Conservation (phyloP, 1,140 invertebrate species). For the Bombus superbus region DNA sequence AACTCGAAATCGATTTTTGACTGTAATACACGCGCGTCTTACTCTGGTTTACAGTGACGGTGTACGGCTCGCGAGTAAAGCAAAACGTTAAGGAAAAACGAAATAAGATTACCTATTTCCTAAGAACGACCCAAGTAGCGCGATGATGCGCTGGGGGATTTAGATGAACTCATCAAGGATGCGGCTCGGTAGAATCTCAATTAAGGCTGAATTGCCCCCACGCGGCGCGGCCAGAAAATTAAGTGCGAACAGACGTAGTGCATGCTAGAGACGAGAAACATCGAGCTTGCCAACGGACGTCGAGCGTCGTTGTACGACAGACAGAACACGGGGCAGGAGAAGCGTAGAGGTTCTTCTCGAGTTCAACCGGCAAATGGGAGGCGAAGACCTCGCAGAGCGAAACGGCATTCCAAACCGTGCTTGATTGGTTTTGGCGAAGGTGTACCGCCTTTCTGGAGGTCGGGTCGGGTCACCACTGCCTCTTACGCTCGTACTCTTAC, state of each 20-base stretch:
- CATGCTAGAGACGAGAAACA: slow-evolving; percentile 1
- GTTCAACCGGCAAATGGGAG: slow-evolving; percentile 65
- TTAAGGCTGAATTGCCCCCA: slow-evolving; percentile 65
- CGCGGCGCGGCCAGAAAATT: slow-evolving; percentile 47
- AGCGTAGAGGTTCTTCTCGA: slow-evolving; percentile 46
- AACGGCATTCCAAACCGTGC: slow-evolving; percentile 72
- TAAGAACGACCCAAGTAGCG: no score
- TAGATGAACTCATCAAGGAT: slow-evolving; percentile 68
- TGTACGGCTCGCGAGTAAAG: no score
- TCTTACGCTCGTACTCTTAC: slow-evolving; percentile 38
- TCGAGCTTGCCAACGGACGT: no score
- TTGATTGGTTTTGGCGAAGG: slow-evolving; percentile 74
- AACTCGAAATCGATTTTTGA: no score
- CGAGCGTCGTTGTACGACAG: slow-evolving; percentile 1
- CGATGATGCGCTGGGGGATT: slow-evolving; percentile 1
- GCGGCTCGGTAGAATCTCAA: slow-evolving; percentile 66
- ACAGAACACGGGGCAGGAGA: slow-evolving; percentile 2
- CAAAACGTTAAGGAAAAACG: no score
- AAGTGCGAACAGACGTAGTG: slow-evolving; percentile 55
- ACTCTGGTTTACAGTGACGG: no score
- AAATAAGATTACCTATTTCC: no score
- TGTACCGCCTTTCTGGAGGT: slow-evolving; percentile 63
- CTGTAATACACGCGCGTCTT: no score
- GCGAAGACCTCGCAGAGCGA: slow-evolving; percentile 65
- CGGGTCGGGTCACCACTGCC: slow-evolving; percentile 61